Conservation (phyloP, 1,140 invertebrate genomes). For the Cepaea nemoralis region DNA sequence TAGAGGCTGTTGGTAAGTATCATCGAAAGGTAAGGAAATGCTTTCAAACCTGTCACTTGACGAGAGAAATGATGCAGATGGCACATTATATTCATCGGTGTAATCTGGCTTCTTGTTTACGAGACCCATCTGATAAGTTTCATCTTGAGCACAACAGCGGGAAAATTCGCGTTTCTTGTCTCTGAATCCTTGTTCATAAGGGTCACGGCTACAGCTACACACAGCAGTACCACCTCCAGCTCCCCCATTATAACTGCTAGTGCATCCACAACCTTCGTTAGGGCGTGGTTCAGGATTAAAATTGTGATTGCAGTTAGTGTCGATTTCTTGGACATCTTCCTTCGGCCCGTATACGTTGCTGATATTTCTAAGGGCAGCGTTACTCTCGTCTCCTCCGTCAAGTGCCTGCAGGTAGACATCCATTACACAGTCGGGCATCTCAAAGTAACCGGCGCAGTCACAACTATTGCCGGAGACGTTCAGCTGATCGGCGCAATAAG, state of each 20-base stretch:
- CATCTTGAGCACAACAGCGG: background rate
- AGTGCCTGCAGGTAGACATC: constrained; percentile 25
- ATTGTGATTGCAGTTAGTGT: constrained; percentile 27
- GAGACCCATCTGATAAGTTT: constrained; percentile 6
- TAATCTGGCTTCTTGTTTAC: constrained; percentile 16
- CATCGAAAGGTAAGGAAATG: background rate
- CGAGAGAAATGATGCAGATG: background rate
- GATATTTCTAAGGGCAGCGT: constrained; percentile 22
- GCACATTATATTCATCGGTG: background rate
- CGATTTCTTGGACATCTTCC: background rate
- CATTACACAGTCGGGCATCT: constrained; percentile 22
- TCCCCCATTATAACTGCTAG: constrained; percentile 7
- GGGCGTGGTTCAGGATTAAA: background rate
- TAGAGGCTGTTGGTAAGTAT: constrained; percentile 1
- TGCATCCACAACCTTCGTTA: constrained; percentile 24
- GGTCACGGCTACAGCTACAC: background rate
- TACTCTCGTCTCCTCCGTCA: constrained; percentile 26
- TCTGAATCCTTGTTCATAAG: constrained; percentile 3
- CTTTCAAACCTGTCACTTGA: background rate
- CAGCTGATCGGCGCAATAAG: constrained; percentile 4
- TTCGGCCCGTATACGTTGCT: constrained; percentile 2
- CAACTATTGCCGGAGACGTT: background rate
- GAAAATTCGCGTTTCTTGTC: constrained; percentile 6
- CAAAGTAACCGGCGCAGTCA: constrained; percentile 24
- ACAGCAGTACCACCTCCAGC: constrained; percentile 19